Conservation (phyloP, 2,888 invertebrate species). For the Dorcus parallelipipedus region DNA sequence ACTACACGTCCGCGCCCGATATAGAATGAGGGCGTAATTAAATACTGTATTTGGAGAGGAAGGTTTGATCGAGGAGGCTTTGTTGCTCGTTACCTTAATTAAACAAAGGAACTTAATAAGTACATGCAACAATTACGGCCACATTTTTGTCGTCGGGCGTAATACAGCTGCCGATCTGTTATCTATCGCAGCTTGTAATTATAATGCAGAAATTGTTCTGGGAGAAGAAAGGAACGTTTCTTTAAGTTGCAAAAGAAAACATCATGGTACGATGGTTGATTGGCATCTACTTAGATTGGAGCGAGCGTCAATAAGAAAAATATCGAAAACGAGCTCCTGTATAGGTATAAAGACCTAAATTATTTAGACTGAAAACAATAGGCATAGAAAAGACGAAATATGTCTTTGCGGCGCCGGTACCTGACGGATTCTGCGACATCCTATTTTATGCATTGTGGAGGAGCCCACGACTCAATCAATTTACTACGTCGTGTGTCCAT, state of each 20-base stretch:
- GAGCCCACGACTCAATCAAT: constrained; percentile 12
- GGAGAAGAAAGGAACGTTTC: too few relatives aligned
- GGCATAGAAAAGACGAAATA: constrained; percentile 13
- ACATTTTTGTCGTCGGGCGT: background rate
- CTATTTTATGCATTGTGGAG: constrained; percentile 9
- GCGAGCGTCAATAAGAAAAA: too few relatives aligned
- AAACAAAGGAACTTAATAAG: constrained; percentile 4
- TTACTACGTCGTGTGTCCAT: constrained; percentile 1
- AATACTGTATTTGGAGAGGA: constrained; percentile 4
- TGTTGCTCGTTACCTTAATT: constrained; percentile 1
- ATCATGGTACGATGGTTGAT: too few relatives aligned
- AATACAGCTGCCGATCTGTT: background rate
- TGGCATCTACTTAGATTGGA: too few relatives aligned
- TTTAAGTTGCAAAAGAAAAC: too few relatives aligned
- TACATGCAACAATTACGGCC: background rate
- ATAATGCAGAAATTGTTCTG: too few relatives aligned
- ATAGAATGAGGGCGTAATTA: constrained; percentile 1
- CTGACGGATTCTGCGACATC: constrained; percentile 10
- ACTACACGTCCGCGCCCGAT: background rate
- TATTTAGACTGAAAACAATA: constrained; percentile 4
- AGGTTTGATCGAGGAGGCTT: background rate
- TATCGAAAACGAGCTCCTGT: too few relatives aligned
- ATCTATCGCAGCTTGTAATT: background rate
- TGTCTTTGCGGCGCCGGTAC: constrained; percentile 11
- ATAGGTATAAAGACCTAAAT: too few relatives aligned